Evolutionary conservation across 2,113 vertebrate species (phyloP).

Genomic region (Pomatorhinus ruficollis): DNA sequence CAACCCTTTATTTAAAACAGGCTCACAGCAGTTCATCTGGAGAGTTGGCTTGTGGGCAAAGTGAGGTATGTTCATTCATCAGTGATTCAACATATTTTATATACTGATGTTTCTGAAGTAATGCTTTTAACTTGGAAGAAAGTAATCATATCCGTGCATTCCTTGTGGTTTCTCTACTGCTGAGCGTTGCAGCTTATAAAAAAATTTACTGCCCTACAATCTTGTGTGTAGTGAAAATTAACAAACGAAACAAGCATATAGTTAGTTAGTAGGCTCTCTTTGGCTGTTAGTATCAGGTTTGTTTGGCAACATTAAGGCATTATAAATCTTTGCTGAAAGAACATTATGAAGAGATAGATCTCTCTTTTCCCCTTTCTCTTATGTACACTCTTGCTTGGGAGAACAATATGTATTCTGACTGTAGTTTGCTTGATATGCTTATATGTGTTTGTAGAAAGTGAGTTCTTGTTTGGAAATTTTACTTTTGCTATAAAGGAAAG

Average conservation of each 20-base stretch:
- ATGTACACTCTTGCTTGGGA: neutral
- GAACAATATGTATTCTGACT: neutral
- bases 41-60: conserved; percentile 25
- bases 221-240: neutral
- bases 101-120: conserved; percentile 21
- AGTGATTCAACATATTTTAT: neutral
- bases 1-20: conserved; percentile 46
- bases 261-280: neutral
- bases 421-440: neutral
- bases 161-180: conserved; percentile 2
- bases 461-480: neutral
- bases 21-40: conserved; percentile 10
- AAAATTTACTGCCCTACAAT: neutral
- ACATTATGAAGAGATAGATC: neutral
- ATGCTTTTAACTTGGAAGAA: conserved; percentile 31
- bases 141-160: conserved; percentile 12
- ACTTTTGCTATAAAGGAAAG: neutral
- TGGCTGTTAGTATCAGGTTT: neutral
- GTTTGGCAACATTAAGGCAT: neutral
- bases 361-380: neutral
- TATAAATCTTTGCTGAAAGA: neutral
- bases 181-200: neutral
- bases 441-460: neutral
- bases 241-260: neutral
- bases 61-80: conserved; percentile 32